Evolutionary conservation across 2,888 invertebrate species (phyloP).

Genomic region (Spodoptera exigua): DNA sequence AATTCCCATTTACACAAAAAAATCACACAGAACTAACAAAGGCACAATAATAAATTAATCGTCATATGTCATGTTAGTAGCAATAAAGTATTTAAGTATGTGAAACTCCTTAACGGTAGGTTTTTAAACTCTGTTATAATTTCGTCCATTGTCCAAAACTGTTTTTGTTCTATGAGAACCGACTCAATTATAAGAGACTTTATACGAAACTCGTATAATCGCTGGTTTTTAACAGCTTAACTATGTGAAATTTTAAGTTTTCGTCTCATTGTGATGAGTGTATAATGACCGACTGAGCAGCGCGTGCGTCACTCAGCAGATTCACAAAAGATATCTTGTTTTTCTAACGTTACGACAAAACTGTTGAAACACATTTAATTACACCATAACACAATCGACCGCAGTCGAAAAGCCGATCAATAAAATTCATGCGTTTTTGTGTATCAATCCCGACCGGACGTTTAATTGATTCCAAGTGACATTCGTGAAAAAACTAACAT

Average conservation of each 20-base stretch:
- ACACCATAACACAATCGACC: conserved; percentile 41
- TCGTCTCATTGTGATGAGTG: conserved; percentile 81
- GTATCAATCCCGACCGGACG: conserved; percentile 70
- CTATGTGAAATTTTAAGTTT: conserved; percentile 86
- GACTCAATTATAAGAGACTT: conserved; percentile 82
- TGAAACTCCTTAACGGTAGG: conserved; percentile 82
- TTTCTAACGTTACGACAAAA: conserved; percentile 41
- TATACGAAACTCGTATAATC: conserved; percentile 87
- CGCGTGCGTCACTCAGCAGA: conserved; percentile 42
- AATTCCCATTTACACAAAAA: conserved; percentile 51
- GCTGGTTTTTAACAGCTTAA: conserved; percentile 86
- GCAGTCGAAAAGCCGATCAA: conserved; percentile 69
- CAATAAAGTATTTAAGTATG: conserved; percentile 85
- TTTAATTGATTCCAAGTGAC: conserved; percentile 81
- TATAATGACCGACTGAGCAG: conserved; percentile 65
- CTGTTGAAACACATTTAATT: conserved; percentile 43
- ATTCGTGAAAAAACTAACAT: conserved; percentile 73
- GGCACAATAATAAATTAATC: conserved; percentile 79
- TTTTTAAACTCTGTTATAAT: conserved; percentile 85
- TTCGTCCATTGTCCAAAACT: conserved; percentile 86
- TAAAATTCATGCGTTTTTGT: conserved; percentile 70
- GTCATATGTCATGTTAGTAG: conserved; percentile 83
- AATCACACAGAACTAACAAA: conserved; percentile 73
- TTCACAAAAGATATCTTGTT: conserved; percentile 12
- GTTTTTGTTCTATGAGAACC: conserved; percentile 88